Percentiles rank a stretch among this genome's conserved stretches.
These are phyloP conservation scores for Portevinia maculata DNA, from an alignment of 2,888 invertebrate species.

Conservation along the genomic window DNA sequence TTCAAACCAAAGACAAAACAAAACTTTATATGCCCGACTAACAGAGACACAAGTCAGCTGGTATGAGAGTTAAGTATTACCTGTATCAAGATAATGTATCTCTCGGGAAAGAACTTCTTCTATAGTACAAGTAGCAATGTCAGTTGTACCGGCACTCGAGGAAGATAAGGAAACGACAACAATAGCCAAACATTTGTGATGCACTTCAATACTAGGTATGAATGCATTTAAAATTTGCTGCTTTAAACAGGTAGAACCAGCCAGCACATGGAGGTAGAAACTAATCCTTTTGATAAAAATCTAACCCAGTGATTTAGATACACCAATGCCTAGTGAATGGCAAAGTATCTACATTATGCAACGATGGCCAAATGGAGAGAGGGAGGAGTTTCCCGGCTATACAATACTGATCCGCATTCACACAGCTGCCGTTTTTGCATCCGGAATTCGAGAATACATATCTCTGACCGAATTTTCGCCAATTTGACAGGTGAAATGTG, in stretches of 20 bases:
- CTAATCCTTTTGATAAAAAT: constrained; percentile 73
- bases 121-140: constrained; percentile 64
- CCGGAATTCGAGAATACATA: constrained; percentile 53
- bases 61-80: constrained; percentile 38
- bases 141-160: constrained; percentile 44
- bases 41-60: constrained; percentile 52
- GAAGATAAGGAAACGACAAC: constrained; percentile 63
- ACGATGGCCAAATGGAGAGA: constrained; percentile 39
- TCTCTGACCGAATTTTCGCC: constrained; percentile 60
- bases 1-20: constrained; percentile 40
- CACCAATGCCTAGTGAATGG: constrained; percentile 53
- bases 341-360: constrained; percentile 65
- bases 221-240: constrained; percentile 19
- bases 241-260: constrained; percentile 48
- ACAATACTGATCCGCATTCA: constrained; percentile 9
- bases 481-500: constrained; percentile 73
- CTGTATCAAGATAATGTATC: constrained; percentile 59
- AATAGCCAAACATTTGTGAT: constrained; percentile 59
- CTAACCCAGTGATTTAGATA: constrained; percentile 70
- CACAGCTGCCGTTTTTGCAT: constrained; percentile 62
- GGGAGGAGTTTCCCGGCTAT: not conserved
- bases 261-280: constrained; percentile 35
- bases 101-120: constrained; percentile 26
- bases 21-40: not conserved
- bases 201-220: constrained; percentile 30